Base-by-base conservation (phyloP, 2,113 vertebrate genomes). In the Ictalurus punctatus region DNA sequence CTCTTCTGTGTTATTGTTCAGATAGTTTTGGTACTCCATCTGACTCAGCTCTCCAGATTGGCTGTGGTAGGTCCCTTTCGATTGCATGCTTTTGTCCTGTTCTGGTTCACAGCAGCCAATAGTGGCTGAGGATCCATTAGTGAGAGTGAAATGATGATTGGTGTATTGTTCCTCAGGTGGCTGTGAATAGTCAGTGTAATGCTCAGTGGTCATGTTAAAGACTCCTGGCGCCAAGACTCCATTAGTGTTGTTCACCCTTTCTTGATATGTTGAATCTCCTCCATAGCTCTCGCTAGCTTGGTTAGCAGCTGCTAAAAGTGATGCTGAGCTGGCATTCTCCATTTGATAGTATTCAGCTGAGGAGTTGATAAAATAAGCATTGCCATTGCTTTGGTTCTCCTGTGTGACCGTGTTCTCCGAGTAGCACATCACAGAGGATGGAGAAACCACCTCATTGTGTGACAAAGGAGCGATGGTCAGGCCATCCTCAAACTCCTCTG, bases 291-390 rank as follows among this genome's bases (percentile, higher is more conserved):
- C 97, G 30, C 93, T 90, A 0, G 97, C 93, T 93, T 96, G 97
- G 94, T 93, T 95, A 84, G 95, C 93, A 63, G 93, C 92, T 73
- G 93, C 86, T 27, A 93, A 92, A 61, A 87, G 86, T 76, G 95
- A 91, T 91, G 95, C 94, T 37, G 95, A 93, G 85, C 95, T 86
- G 74, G 97, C 95, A 90, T 95, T 97, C 86, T 97, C 97, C 93
- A 98, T 96, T 95, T 98, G 97, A 95, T 98, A 99, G 95, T 98
- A 99, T 86, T 99, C 96, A 44, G 96, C 94, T 4, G 98, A 94
- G 83, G 97, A 95, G 94, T 95, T 97, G 92, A 96, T 94, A 88
- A 97, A 97, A 92, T 97, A 98, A 59, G 96, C 93, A 90, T 97
- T 96, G 84, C 96, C 96, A 86, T 97, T 99, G 16, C 96, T 88